Base-by-base conservation (phyloP, 1,140 invertebrate genomes). In the Meloidogyne chitwoodi region DNA sequence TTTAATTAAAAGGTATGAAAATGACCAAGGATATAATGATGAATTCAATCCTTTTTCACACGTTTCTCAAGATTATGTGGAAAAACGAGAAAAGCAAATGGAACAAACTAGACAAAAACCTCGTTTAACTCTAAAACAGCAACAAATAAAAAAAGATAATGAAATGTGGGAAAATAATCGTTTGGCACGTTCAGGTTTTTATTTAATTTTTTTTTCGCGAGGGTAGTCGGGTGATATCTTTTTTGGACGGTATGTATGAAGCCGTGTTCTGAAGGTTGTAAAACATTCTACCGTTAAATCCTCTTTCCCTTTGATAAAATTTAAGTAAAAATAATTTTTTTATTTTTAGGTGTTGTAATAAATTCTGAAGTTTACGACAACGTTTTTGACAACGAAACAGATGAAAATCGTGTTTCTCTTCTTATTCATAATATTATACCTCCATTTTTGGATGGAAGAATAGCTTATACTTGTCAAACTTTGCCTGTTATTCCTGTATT, bases 401-500 rank as follows among this genome's bases (percentile, higher is more conserved):
- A 95, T 89, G 95, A 93, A 38, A 93, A 93, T 71, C 88, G 95
- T 75, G 95, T 99, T 0, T 95, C 99, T 90, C 88, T 99, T 10
- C 89, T 99, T 19, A 96, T 99, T 0, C 95, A 98, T 86, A 98
- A 99, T 87, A 95, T 98, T 69, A 93, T 99, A 5, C 97, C 97
- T 1, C 97, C 97, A 10, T 99, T 99, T 89, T 89, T 99, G 2
- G 97, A 99, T 89, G 97, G 96, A 76, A 90, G 96, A 61, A 98
- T 99, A 85, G 95, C 98, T 0, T 99, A 99, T 85, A 99, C 97
- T 0, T 99, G 99, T 87, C 96, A 99, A 88, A 94, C 94, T 11
- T 95, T 99, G 88, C 95, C 95, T 70, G 93, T 98, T 68, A 91
- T 98, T 81, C 94, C 94, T 69, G 92, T 93, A 16, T 91, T n/a